A percentile compares a stretch with the other conserved stretches of the same genome.
These are phyloP conservation scores for Glareola pratincola DNA, from an alignment of 2,113 vertebrate genomes.

Conservation along the genomic window DNA sequence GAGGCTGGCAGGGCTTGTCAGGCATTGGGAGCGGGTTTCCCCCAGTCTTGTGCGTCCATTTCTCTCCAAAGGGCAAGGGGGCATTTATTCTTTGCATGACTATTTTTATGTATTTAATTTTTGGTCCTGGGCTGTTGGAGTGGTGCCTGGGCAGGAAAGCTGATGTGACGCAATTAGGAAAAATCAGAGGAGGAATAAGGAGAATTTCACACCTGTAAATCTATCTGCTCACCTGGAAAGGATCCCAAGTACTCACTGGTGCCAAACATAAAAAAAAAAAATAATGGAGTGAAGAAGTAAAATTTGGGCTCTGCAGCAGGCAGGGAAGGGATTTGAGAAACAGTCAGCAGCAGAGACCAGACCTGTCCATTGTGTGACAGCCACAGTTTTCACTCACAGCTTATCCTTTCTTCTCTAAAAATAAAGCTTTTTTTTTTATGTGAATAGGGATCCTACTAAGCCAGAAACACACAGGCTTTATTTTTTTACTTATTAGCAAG, in stretches of 20 bases:
- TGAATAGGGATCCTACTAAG: background rate
- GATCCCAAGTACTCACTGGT: background rate
- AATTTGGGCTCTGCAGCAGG: background rate
- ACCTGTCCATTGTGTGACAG: conserved; percentile 6
- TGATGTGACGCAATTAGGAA: background rate
- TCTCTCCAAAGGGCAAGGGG: background rate
- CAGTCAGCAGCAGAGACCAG: background rate
- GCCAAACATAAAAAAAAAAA: background rate
- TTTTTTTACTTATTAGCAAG: conserved; percentile 17
- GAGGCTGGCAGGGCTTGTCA: background rate
- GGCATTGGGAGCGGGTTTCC: background rate
- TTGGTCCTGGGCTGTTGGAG: background rate
- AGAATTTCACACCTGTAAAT: conserved; percentile 26
- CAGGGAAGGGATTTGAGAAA: conserved; percentile 2
- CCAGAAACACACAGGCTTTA: background rate
- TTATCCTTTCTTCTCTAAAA: conserved; percentile 35
- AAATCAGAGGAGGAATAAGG: background rate
- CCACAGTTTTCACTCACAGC: background rate
- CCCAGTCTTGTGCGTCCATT: background rate
- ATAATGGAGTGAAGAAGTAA: background rate
- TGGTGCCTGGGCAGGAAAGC: background rate
- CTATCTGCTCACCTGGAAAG: background rate
- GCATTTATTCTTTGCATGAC: background rate
- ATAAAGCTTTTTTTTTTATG: conserved; percentile 23
- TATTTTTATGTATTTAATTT: background rate